phyloP scores from a whole-genome alignment of 2,888 invertebrate genomes.

The Omphaloscelis lunosa region DNA sequence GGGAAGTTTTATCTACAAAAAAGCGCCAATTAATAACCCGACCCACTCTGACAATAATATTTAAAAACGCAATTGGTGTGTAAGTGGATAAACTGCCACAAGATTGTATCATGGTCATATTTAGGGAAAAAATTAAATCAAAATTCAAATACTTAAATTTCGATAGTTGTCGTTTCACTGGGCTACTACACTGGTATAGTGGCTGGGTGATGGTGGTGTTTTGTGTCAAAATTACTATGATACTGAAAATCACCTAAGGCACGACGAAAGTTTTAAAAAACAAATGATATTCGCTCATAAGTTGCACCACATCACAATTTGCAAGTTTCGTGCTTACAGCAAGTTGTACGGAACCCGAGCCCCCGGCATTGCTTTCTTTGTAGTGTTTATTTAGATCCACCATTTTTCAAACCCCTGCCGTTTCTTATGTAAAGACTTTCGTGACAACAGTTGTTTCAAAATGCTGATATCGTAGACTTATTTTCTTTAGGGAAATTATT shows the following conservation, averaged over 20 bases:
- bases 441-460: conserved; percentile 38
- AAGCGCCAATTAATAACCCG: not conserved
- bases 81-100: not conserved
- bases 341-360: conserved; percentile 57
- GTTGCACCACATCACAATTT: conserved; percentile 44
- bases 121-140: not conserved
- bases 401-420: conserved; percentile 54
- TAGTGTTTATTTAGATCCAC: conserved; percentile 60
- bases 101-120: not conserved
- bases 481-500: not conserved
- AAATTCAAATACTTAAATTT: not conserved
- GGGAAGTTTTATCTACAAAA: not conserved
- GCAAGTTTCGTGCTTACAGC: conserved; percentile 62
- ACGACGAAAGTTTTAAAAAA: not conserved
- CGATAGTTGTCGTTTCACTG: not conserved
- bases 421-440: conserved; percentile 30
- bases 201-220: not conserved
- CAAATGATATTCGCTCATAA: not conserved
- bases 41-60: not conserved
- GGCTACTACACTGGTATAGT: not conserved
- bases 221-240: not conserved
- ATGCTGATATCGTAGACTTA: not conserved
- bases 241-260: not conserved
- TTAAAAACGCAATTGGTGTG: not conserved
- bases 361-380: conserved; percentile 60